These are phyloP conservation scores for Oconnorella tubifera DNA, from an alignment of 2,888 invertebrate genomes.

Conservation along the genomic window DNA sequence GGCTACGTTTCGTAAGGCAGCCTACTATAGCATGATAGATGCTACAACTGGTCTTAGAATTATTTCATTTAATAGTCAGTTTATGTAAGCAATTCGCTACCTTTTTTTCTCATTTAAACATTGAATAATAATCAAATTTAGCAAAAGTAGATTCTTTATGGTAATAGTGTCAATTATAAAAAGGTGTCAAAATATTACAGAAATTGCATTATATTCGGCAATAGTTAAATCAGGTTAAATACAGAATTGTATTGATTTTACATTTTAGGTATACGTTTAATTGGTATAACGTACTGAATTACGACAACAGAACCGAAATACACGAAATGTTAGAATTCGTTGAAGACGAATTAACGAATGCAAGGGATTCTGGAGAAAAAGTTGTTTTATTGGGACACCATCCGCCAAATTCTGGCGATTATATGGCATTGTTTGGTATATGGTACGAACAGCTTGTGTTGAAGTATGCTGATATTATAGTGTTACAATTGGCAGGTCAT, in stretches of 20 bases:
- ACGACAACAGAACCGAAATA: slow-evolving; percentile 6
- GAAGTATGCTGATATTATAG: slow-evolving; percentile 20
- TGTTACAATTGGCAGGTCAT: slow-evolving; percentile 23
- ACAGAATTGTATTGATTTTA: no score
- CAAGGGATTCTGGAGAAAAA: not conserved
- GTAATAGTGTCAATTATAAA: no score
- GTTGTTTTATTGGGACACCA: slow-evolving; percentile 21
- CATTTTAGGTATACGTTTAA: slow-evolving; percentile 12
- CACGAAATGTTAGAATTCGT: slow-evolving; percentile 7
- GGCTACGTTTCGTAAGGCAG: slow-evolving; percentile 1
- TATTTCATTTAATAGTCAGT: slow-evolving; percentile 8
- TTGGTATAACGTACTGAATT: slow-evolving; percentile 14
- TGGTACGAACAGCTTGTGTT: slow-evolving; percentile 18
- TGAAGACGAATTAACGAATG: slow-evolving; percentile 1
- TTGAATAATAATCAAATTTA: no score
- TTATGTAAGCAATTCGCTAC: slow-evolving; percentile 10
- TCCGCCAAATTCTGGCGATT: slow-evolving; percentile 17
- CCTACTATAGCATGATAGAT: slow-evolving; percentile 12
- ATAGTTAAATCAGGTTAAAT: no score
- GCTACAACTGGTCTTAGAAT: slow-evolving; percentile 6
- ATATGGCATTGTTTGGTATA: slow-evolving; percentile 3
- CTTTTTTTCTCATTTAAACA: no score
- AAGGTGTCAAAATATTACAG: not conserved
- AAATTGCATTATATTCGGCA: no score
- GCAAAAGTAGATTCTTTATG: no score